phyloP scores from a whole-genome alignment of 2,888 invertebrate genomes.

The Agriotes lineatus region DNA sequence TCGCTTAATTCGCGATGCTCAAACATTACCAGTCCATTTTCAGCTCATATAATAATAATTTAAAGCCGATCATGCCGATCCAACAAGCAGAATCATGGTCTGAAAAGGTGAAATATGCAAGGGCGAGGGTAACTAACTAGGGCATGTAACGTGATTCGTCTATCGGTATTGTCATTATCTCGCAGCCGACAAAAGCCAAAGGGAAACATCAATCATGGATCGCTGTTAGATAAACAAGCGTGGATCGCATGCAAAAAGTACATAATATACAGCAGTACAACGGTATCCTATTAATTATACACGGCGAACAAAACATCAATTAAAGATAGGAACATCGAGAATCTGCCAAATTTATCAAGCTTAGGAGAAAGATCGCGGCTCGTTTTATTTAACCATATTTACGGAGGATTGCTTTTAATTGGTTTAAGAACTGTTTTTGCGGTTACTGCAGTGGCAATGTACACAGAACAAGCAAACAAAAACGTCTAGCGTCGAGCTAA shows the following conservation, averaged over 20 bases:
- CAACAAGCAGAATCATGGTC: constrained; percentile 10
- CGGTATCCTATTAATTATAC: constrained; percentile 32
- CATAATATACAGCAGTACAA: constrained; percentile 38
- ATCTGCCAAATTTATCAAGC: too few relatives aligned
- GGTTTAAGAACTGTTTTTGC: too few relatives aligned
- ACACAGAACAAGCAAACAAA: too few relatives aligned
- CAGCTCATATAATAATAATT: neutral
- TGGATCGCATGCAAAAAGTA: constrained; percentile 52
- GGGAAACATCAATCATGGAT: constrained; percentile 58
- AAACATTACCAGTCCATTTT: too few relatives aligned
- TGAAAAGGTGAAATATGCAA: constrained; percentile 29
- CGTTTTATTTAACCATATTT: too few relatives aligned
- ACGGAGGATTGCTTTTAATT: too few relatives aligned
- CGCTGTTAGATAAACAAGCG: constrained; percentile 54
- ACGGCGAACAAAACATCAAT: constrained; percentile 19
- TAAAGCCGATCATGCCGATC: neutral
- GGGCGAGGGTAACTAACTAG: constrained; percentile 46
- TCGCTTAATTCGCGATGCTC: too few relatives aligned
- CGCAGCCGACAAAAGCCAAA: constrained; percentile 54
- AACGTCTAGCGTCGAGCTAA: too few relatives aligned
- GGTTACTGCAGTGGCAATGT: too few relatives aligned
- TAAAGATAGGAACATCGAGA: neutral
- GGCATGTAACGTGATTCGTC: constrained; percentile 52
- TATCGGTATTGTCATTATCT: constrained; percentile 54
- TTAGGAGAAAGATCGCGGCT: too few relatives aligned